Conservation (phyloP, 2,113 vertebrate species). For the Gymnobelideus leadbeateri region DNA sequence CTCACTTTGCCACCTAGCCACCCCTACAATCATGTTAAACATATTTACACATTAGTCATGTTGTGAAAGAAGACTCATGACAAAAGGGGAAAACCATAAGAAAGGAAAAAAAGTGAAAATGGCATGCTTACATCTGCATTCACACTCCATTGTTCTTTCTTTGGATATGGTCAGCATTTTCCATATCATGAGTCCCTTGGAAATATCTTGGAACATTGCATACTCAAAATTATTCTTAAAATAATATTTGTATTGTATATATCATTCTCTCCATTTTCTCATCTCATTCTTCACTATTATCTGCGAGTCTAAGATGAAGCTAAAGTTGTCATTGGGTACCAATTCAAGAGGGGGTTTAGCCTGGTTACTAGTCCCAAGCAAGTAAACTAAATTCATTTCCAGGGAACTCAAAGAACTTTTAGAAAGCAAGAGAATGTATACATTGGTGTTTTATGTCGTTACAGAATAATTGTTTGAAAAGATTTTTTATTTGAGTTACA, state of each 20-base stretch:
- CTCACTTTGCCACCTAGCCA: too few relatives aligned
- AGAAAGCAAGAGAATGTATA: slow-evolving; percentile 60
- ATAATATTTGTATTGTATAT: not conserved
- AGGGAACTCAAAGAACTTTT: slow-evolving; percentile 35
- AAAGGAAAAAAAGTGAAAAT: too few relatives aligned
- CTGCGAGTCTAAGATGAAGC: not conserved
- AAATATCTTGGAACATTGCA: too few relatives aligned
- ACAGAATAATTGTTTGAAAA: slow-evolving; percentile 76
- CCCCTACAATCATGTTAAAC: too few relatives aligned
- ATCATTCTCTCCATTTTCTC: not conserved
- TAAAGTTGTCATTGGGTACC: not conserved
- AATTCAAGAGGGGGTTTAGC: not conserved
- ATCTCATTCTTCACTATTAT: not conserved
- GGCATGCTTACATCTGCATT: too few relatives aligned
- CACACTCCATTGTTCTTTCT: too few relatives aligned
- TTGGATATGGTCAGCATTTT: too few relatives aligned
- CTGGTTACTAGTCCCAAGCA: not conserved
- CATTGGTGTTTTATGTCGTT: slow-evolving; percentile 70
- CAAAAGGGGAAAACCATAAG: too few relatives aligned
- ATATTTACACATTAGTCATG: too few relatives aligned
- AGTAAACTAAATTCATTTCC: slow-evolving; percentile 74
- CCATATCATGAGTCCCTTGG: too few relatives aligned
- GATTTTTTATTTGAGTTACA: slow-evolving; percentile 63
- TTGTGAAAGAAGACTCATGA: too few relatives aligned
- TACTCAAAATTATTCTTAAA: not conserved